Percentiles rank a stretch among this genome's conserved stretches.
These are phyloP conservation scores for Cerastis rubricosa DNA, from an alignment of 2,888 invertebrate species.

Conservation along the genomic window DNA sequence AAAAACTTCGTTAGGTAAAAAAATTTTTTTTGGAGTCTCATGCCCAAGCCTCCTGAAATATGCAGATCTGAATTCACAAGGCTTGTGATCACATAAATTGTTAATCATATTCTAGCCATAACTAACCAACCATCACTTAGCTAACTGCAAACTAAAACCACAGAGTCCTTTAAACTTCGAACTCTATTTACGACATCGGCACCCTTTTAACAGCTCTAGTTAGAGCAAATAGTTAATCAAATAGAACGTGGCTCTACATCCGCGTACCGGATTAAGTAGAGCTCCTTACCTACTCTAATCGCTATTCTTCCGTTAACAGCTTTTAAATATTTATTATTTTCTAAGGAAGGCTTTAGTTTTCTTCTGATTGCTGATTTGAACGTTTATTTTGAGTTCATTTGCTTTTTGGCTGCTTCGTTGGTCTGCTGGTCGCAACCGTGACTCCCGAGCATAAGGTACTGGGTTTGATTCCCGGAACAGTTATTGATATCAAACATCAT, in stretches of 20 bases:
- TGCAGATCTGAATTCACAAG: background rate
- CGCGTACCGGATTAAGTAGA: conserved; percentile 69
- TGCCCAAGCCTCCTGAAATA: background rate
- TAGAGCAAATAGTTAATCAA: conserved; percentile 75
- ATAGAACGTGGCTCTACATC: conserved; percentile 74
- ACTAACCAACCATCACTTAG: background rate
- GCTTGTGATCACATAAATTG: background rate
- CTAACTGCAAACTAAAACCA: conserved; percentile 14
- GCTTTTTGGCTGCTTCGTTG: background rate
- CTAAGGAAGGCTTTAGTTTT: conserved; percentile 20
- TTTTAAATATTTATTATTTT: conserved; percentile 64
- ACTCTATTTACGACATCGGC: conserved; percentile 57
- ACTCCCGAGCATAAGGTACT: background rate
- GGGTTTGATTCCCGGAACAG: background rate
- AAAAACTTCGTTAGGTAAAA: no score
- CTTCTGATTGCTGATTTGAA: conserved; percentile 18
- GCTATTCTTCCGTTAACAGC: conserved; percentile 69
- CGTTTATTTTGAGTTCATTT: conserved; percentile 13
- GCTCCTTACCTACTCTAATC: conserved; percentile 65
- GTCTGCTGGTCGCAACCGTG: background rate
- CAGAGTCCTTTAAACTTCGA: conserved; percentile 36
- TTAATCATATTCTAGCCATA: background rate
- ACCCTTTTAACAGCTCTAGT: conserved; percentile 68
- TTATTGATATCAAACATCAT: no score
- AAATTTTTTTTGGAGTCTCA: background rate